These are phyloP conservation scores for Tautogolabrus adspersus DNA, from an alignment of 2,113 vertebrate species.

Conservation along the genomic window DNA sequence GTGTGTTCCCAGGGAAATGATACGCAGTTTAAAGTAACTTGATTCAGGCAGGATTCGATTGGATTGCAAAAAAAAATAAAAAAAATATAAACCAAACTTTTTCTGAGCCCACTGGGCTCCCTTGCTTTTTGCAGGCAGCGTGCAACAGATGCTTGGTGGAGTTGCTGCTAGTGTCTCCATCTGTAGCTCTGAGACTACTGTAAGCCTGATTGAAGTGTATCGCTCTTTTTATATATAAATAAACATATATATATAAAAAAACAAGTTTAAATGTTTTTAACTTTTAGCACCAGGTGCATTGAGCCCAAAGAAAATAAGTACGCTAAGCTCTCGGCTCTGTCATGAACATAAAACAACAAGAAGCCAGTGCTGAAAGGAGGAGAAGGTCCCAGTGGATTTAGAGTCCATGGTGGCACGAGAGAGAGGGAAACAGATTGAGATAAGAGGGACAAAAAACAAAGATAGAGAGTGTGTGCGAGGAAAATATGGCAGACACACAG, in stretches of 20 bases:
- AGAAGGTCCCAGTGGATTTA: constrained; percentile 40
- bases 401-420: constrained; percentile 34
- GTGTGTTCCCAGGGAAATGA: constrained; percentile 27
- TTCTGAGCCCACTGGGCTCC: constrained; percentile 46
- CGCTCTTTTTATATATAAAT: constrained; percentile 32
- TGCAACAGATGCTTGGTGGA: constrained; percentile 67
- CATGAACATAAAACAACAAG: constrained; percentile 56
- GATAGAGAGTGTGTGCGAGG: not conserved
- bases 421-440: constrained; percentile 28
- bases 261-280: constrained; percentile 61
- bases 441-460: not conserved
- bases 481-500: not conserved
- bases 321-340: constrained; percentile 48
- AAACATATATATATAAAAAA: not conserved
- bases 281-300: constrained; percentile 33
- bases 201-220: constrained; percentile 53
- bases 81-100: constrained; percentile 36
- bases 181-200: constrained; percentile 68
- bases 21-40: constrained; percentile 51
- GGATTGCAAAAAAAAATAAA: constrained; percentile 29
- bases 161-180: constrained; percentile 60
- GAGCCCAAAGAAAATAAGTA: constrained; percentile 21
- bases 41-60: constrained; percentile 48
- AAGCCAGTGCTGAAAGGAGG: constrained; percentile 26
- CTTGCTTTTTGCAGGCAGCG: constrained; percentile 57